Evolutionary conservation across 1,140 invertebrate species (phyloP).

Genomic region (Ceratina japonica): DNA sequence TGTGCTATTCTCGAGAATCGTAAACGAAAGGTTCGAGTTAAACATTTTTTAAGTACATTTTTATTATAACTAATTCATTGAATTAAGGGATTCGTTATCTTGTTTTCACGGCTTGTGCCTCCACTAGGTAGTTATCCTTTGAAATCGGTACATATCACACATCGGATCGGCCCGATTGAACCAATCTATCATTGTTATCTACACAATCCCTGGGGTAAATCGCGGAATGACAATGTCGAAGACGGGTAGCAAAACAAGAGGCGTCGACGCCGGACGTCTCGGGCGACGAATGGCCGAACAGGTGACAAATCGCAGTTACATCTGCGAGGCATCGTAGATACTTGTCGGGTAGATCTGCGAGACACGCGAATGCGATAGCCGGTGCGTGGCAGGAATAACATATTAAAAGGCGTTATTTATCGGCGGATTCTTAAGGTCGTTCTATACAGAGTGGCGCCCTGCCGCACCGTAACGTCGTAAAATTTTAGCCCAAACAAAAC

Average conservation of each 20-base stretch:
- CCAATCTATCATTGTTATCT: background rate
- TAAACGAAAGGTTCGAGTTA: background rate
- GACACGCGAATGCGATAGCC: conserved; percentile 51
- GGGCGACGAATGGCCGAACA: conserved; percentile 33
- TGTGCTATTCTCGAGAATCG: background rate
- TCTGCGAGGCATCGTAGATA: conserved; percentile 32
- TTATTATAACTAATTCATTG: no score
- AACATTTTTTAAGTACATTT: background rate
- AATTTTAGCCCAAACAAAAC: no score
- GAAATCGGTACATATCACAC: background rate
- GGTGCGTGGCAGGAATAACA: conserved; percentile 53
- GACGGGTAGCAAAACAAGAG: background rate
- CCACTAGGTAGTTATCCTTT: background rate
- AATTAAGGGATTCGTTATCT: no score
- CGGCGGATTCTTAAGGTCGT: conserved; percentile 16
- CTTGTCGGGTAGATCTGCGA: conserved; percentile 41
- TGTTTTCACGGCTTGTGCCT: no score
- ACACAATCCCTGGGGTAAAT: no score
- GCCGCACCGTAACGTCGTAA: background rate
- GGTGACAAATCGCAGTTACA: conserved; percentile 30
- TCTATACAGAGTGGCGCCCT: no score
- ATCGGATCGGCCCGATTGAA: background rate
- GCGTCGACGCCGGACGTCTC: background rate
- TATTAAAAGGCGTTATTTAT: conserved; percentile 59
- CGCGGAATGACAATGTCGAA: background rate